phyloP scores from a whole-genome alignment of 2,888 invertebrate species.

The Myopa testacea region DNA sequence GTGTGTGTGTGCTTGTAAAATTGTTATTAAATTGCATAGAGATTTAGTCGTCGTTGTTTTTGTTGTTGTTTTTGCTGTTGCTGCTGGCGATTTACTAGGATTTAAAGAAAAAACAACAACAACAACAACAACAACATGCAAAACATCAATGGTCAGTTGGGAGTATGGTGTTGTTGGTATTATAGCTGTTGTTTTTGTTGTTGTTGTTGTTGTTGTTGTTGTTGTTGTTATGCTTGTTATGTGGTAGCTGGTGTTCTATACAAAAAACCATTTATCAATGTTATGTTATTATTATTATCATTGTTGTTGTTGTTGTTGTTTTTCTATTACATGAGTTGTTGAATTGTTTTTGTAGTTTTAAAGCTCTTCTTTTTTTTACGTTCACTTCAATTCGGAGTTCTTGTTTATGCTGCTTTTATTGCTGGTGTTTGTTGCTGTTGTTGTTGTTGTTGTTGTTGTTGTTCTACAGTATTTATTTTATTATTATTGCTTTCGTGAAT shows the following conservation, averaged over 20 bases:
- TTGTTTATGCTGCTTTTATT: too few relatives aligned
- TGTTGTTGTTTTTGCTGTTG: conserved; percentile 7
- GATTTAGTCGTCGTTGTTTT: background rate
- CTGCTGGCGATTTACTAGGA: too few relatives aligned
- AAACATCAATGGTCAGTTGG: conserved; percentile 28
- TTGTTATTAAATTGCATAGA: conserved; percentile 20
- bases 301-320: background rate
- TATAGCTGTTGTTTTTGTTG: background rate
- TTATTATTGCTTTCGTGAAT: conserved; percentile 23
- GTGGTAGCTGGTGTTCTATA: background rate
- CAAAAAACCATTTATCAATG: conserved; percentile 21
- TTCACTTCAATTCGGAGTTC: too few relatives aligned
- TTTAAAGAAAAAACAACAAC: background rate
- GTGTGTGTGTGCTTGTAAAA: background rate
- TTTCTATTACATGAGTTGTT: background rate
- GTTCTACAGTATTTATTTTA: too few relatives aligned
- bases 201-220: conserved; percentile 20
- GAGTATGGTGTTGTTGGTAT: background rate
- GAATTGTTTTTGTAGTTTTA: background rate
- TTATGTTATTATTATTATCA: background rate
- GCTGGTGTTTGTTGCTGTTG: conserved; percentile 12
- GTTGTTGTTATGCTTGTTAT: background rate
- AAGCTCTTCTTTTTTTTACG: too few relatives aligned
- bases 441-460: too few relatives aligned
- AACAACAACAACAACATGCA: conserved; percentile 2